Evolutionary conservation across 2,113 vertebrate species (phyloP).

Genomic region (Ceyx cyanopectus): DNA sequence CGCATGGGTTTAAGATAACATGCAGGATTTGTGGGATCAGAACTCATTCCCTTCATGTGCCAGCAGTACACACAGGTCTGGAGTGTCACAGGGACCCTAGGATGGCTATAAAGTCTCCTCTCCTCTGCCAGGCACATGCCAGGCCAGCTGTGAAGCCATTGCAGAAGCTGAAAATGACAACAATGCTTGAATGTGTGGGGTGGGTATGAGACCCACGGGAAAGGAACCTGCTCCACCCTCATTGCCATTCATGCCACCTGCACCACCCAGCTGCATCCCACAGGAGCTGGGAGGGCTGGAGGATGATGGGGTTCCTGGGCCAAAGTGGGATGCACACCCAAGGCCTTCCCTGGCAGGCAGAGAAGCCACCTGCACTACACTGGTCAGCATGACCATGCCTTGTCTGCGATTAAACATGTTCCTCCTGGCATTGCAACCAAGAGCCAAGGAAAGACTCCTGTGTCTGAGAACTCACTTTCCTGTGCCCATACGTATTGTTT

Average conservation of each 20-base stretch:
- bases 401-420: background rate
- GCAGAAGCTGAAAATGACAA: background rate
- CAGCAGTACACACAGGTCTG: background rate
- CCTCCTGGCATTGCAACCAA: background rate
- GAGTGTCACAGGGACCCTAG: background rate
- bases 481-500: background rate
- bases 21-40: fast-evolving
- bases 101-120: background rate
- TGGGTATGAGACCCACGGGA: background rate
- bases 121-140: background rate
- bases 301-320: background rate
- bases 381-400: background rate
- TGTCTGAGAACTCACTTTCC: background rate
- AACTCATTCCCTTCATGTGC: fast-evolving
- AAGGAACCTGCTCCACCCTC: background rate
- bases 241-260: fast-evolving
- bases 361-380: fast-evolving
- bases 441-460: background rate
- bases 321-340: fast-evolving
- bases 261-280: background rate
- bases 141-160: background rate
- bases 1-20: background rate
- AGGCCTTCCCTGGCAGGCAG: background rate
- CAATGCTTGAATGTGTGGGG: fast-evolving
- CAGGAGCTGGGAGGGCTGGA: fast-evolving